Percentiles rank a stretch among this genome's conserved stretches.
Evolutionary conservation across 2,888 invertebrate genomes (phyloP).

Genomic region (Brachynemurus nebulosus): DNA sequence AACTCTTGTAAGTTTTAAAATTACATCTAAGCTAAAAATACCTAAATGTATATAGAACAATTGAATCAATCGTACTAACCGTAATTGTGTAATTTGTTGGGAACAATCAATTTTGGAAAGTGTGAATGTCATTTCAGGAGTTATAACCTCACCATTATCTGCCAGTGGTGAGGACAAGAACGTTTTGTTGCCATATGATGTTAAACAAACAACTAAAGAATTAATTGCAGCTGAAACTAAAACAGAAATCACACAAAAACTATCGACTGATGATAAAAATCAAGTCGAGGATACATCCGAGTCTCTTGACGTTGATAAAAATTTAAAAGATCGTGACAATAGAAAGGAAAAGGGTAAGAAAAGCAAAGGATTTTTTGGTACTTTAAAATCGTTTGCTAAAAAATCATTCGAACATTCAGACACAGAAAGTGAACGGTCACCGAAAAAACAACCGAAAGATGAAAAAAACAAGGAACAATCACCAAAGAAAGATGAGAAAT

Average conservation of each 20-base stretch:
- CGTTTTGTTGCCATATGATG: not conserved
- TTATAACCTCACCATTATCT: slow-evolving; percentile 26
- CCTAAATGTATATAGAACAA: too few species aligned
- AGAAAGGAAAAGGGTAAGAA: slow-evolving; percentile 26
- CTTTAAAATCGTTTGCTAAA: slow-evolving; percentile 29
- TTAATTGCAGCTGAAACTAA: too few species aligned
- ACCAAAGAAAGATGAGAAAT: not conserved
- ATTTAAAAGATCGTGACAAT: slow-evolving; percentile 5
- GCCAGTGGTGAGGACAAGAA: slow-evolving; percentile 2
- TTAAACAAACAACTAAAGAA: not conserved
- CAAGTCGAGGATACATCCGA: slow-evolving; percentile 16
- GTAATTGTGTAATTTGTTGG: not conserved
- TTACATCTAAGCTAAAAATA: too few species aligned
- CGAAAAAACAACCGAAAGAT: slow-evolving; percentile 19
- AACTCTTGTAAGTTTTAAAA: too few species aligned
- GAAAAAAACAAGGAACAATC: not conserved
- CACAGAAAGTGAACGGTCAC: slow-evolving; percentile 26
- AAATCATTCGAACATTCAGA: slow-evolving; percentile 30
- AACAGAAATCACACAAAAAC: slow-evolving; percentile 4
- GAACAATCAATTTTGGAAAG: slow-evolving; percentile 2
- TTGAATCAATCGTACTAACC: not conserved
- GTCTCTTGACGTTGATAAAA: slow-evolving; percentile 15
- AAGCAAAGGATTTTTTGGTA: slow-evolving; percentile 29
- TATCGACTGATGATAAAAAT: slow-evolving; percentile 15
- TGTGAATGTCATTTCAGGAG: slow-evolving; percentile 34